Base-by-base conservation (phyloP, 2,797 vertebrate genomes). In the Clamator glandarius region DNA sequence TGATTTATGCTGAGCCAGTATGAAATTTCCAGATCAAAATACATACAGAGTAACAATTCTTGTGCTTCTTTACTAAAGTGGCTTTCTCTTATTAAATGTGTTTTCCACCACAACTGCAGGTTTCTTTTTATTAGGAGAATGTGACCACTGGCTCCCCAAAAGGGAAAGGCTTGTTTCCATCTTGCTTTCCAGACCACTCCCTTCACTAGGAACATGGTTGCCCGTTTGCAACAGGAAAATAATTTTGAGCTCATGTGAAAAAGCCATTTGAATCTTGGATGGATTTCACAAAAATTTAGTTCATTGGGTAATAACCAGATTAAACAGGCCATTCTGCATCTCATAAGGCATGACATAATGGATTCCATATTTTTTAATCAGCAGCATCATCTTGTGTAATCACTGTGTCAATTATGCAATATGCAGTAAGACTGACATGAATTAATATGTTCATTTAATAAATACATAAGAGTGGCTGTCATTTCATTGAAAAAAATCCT, bases 211-310 rank as follows among this genome's bases (percentile, higher is more conserved):
- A 96, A 84, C 90, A 81, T 52, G 29, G 48, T 62, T 50, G 79
- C 28, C 79, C 86, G 62, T 39, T 86, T 86, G 63, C 58, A 92
- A 89, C 36, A 90, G 55, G 94, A 84, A 92, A 89, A 84, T 15
- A 82, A 90, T 90, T 92, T 88, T 94, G 79, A 95, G 87, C 68
- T 93, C 89, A 93, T 93, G 76, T 93, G 93, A 95, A 95, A 95
- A 94, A 89, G 15, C 15, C 69, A 91, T 95, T 86, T 93, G 63
- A 59, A 76, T 84, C 59, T 94, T 93, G 82, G 91, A 91, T 57
- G 41, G 44, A 36, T 95, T 95, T 89, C 82, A 81, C 73, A 86
- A 95, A 94, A 85, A 69, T 28, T 29, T 23, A 64, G 42, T 76
- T 95, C 66, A 33, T 11, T 82, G 87, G 59, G 83, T 73, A 95